Base-by-base conservation (phyloP, 2,797 vertebrate genomes). In the Typhlichthys eigenmanni region DNA sequence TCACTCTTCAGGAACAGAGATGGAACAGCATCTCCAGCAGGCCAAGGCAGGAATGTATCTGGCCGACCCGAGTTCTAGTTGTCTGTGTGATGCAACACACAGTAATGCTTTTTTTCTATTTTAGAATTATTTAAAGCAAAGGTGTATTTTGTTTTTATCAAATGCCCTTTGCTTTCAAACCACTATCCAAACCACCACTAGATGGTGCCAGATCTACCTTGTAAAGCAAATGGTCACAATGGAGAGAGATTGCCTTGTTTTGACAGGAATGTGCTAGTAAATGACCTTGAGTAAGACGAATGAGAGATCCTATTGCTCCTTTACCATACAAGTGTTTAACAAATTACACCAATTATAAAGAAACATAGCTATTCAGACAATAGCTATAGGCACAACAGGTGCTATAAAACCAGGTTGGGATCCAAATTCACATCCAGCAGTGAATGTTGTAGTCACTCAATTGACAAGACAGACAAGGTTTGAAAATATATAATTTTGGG, bases 161-260 rank as follows among this genome's bases (percentile, higher is more conserved):
- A 47, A 11, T 6, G 45, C 13, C 50, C 16, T 55, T 19, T 47
- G 54, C 34, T 4, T 49, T 52, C 9, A 66, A 38, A 19, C 53
- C 71, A 12, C 50, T 46, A 13, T 57, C 45, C 3, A 71, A 2
- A 38, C 55, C 13, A 72, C 90, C 93, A 92, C 89, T 91, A 94
- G 93, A 91, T 94, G 92, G 93, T 76, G 90, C 87, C 91, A 93
- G 64, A 89, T 82, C 85, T 61, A 83, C 69, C 88, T 73, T 14
- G 55, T 72, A 74, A 34, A 68, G 43, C 51, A 56, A 38, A 66
- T 29, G 43, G 43, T 49, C 2, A 58, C 84, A 43, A 69, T 69
- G 60, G 53, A 60, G 19, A 49, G 50, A 65, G 64, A 75, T 75
- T 59, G 52, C 72, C 62, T 75, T 77, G 74, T 55, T 60, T 45